Evolutionary conservation across 2,888 invertebrate species (phyloP).

Genomic region (Cephus runcator): DNA sequence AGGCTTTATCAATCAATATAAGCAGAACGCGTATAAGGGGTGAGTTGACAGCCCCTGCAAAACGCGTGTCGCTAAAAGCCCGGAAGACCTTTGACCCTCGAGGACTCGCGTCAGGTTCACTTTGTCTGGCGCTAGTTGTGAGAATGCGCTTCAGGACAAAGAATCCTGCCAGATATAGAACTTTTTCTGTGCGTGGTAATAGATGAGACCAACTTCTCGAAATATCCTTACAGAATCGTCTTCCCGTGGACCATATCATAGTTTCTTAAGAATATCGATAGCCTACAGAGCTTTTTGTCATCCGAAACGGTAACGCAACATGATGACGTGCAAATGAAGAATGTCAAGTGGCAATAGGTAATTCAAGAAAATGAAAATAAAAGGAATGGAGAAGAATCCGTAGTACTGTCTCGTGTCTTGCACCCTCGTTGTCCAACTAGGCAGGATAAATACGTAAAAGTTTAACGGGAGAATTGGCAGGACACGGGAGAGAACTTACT

Average conservation of each 20-base stretch:
- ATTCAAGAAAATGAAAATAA: background rate
- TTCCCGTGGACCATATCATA: background rate
- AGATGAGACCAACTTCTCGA: background rate
- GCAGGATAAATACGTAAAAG: slow-evolving; percentile 48
- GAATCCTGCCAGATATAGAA: background rate
- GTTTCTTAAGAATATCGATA: background rate
- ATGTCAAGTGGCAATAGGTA: background rate
- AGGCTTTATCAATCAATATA: background rate
- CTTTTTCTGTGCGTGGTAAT: background rate
- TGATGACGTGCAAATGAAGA: background rate
- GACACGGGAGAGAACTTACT: slow-evolving; percentile 42
- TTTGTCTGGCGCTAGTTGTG: background rate
- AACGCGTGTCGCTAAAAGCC: slow-evolving; percentile 16
- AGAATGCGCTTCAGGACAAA: background rate
- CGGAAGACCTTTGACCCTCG: slow-evolving; percentile 20
- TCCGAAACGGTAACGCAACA: background rate
- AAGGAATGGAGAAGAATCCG: background rate
- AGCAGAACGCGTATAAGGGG: slow-evolving; percentile 14
- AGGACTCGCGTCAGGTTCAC: slow-evolving; percentile 14
- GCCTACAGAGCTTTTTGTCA: background rate
- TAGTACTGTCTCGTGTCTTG: background rate
- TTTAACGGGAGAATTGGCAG: slow-evolving; percentile 38
- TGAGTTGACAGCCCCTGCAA: background rate
- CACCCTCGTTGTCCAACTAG: slow-evolving; percentile 13
- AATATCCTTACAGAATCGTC: background rate